These are phyloP conservation scores for Psephotus haematonotus DNA, from an alignment of 2,113 vertebrate genomes.

Conservation along the genomic window DNA sequence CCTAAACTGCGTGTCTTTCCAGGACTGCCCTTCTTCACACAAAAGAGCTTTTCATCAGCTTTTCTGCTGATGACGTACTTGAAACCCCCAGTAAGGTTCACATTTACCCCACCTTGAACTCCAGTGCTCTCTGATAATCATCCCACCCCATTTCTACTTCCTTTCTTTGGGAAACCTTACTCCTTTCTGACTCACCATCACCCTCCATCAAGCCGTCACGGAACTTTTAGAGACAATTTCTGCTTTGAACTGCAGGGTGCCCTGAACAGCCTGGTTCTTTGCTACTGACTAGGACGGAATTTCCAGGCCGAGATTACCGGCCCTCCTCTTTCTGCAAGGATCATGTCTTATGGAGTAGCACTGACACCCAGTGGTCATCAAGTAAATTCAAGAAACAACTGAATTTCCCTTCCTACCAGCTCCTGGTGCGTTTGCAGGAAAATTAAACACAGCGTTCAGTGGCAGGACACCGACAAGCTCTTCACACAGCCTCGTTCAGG, in stretches of 20 bases:
- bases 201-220: neutral
- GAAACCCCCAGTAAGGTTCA: neutral
- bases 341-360: neutral
- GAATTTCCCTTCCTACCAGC: accelerated
- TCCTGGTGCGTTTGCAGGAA: neutral
- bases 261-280: neutral
- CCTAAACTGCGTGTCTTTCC: neutral
- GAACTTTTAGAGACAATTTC: neutral
- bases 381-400: neutral
- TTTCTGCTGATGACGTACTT: neutral
- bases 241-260: neutral
- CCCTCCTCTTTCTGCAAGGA: accelerated
- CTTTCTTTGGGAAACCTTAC: neutral
- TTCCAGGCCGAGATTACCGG: accelerated
- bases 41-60: neutral
- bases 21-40: neutral
- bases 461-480: neutral
- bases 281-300: accelerated
- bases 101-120: neutral
- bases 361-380: slow-evolving; percentile 17
- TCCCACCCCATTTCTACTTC: neutral
- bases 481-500: accelerated
- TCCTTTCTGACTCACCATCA: neutral
- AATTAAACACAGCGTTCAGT: neutral
- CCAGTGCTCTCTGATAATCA: neutral